These are phyloP conservation scores for Fistularia commersonii DNA, from an alignment of 2,797 vertebrate species.

Conservation along the genomic window DNA sequence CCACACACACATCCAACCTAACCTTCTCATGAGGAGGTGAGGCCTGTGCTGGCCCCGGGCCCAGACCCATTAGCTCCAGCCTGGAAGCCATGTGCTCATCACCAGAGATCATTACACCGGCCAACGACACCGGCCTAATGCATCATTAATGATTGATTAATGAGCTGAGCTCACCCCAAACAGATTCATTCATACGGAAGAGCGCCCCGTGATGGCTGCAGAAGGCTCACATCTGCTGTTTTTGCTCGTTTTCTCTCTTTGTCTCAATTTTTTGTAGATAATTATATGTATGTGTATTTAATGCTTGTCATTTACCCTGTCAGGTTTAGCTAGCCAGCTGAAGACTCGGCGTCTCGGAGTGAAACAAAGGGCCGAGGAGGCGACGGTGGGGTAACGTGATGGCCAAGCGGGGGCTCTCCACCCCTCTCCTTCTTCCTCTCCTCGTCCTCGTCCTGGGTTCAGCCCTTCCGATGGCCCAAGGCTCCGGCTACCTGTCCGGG, in stretches of 20 bases:
- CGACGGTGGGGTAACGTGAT: constrained; percentile 64
- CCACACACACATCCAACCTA: constrained; percentile 35
- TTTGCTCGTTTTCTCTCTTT: constrained; percentile 22
- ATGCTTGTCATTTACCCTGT: constrained; percentile 20
- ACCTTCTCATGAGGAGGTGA: constrained; percentile 53
- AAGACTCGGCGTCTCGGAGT: constrained; percentile 15
- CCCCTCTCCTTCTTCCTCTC: constrained; percentile 56
- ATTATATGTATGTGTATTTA: constrained; percentile 21
- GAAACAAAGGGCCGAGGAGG: constrained; percentile 35
- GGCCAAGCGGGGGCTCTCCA: constrained; percentile 71
- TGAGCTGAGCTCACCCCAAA: constrained; percentile 69
- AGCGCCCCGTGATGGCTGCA: constrained; percentile 63
- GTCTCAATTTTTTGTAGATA: constrained; percentile 15
- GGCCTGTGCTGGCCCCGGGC: constrained; percentile 52
- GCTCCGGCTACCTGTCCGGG: constrained; percentile 82
- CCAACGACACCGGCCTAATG: constrained; percentile 76
- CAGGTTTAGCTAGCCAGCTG: constrained; percentile 46
- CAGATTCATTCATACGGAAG: constrained; percentile 63
- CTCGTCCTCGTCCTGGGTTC: constrained; percentile 63
- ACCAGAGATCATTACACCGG: constrained; percentile 70
- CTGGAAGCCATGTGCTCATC: constrained; percentile 73
- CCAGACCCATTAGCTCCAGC: constrained; percentile 68
- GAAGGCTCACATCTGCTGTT: constrained; percentile 58
- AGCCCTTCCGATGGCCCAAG: constrained; percentile 65
- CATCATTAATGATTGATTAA: constrained; percentile 84